These are phyloP conservation scores for Drosophila pectinifera DNA, from an alignment of 1,140 invertebrate species.

Conservation along the genomic window DNA sequence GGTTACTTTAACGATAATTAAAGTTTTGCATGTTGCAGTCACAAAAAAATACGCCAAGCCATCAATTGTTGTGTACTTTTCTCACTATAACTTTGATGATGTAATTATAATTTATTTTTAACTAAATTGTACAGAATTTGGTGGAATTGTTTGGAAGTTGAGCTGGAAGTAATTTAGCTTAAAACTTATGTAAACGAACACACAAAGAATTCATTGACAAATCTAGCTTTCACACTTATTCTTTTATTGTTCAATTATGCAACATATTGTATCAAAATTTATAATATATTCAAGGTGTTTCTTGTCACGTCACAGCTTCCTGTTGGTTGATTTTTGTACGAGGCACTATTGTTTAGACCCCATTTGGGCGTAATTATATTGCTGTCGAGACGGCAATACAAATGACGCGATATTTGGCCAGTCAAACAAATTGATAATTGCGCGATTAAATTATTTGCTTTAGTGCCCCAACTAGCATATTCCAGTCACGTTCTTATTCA, in stretches of 20 bases:
- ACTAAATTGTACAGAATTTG: neutral
- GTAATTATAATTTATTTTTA: neutral
- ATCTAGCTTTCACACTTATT: slow-evolving; percentile 19
- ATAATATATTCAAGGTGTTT: slow-evolving; percentile 15
- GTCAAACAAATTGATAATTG: slow-evolving; percentile 46
- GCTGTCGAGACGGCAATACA: slow-evolving; percentile 65
- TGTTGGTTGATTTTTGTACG: slow-evolving; percentile 39
- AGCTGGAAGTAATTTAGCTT: slow-evolving; percentile 7
- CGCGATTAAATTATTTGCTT: slow-evolving; percentile 32
- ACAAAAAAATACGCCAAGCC: neutral
- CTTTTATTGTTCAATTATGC: slow-evolving; percentile 39
- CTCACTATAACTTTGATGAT: neutral
- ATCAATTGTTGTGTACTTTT: neutral
- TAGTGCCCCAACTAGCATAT: slow-evolving; percentile 5
- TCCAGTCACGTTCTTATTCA: slow-evolving; percentile 27
- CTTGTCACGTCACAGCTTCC: slow-evolving; percentile 61
- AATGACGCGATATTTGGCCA: slow-evolving; percentile 45
- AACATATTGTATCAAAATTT: slow-evolving; percentile 16
- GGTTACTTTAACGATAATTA: slow-evolving; percentile 35
- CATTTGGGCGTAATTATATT: slow-evolving; percentile 62
- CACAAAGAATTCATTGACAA: neutral
- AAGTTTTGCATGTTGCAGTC: slow-evolving; percentile 50
- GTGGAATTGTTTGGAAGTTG: slow-evolving; percentile 34
- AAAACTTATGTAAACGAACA: neutral
- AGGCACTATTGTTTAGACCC: slow-evolving; percentile 55